These are phyloP conservation scores for Chorisops tibialis DNA, from an alignment of 2,888 invertebrate species.

Conservation along the genomic window DNA sequence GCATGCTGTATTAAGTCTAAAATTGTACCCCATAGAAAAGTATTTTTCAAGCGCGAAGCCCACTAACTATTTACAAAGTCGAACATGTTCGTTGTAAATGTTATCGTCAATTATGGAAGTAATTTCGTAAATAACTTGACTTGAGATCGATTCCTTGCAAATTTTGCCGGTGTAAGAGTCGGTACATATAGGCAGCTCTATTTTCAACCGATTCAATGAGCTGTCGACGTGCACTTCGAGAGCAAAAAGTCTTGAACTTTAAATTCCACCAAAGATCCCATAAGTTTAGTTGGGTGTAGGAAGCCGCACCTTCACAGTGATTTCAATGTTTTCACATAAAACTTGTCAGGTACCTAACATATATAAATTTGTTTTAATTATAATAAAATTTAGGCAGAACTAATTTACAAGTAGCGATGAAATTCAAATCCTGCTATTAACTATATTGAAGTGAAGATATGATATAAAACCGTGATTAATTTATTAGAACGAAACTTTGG, in stretches of 20 bases:
- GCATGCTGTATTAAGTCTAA: no score
- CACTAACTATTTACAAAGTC: conserved; percentile 19
- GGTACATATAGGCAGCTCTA: no score
- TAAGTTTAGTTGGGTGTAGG: neutral
- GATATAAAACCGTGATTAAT: no score
- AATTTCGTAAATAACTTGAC: conserved; percentile 26
- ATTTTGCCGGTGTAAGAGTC: neutral
- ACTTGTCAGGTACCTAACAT: no score
- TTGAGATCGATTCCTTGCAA: conserved; percentile 16
- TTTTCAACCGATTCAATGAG: conserved; percentile 5
- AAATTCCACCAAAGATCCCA: conserved; percentile 11
- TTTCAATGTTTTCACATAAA: conserved; percentile 1
- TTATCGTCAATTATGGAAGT: conserved; percentile 28
- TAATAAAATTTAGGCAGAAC: no score
- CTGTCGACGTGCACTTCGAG: conserved; percentile 17
- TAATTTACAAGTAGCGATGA: no score
- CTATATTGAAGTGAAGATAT: no score
- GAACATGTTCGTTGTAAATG: conserved; percentile 28
- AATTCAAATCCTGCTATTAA: no score
- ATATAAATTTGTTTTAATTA: no score
- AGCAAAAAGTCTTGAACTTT: conserved; percentile 26
- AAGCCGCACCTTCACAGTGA: conserved; percentile 11
- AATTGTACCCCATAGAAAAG: no score
- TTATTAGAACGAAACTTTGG: no score
- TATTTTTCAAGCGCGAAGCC: neutral